phyloP scores from a whole-genome alignment of 2,113 vertebrate species.

The sheep (Ovis aries) region ARS-UI_Ramb_v3.0 NC_056060.1:78442001-78442500 shows the following conservation, averaged over 20 bases:
- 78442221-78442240: background rate
- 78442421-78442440: background rate
- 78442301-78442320: background rate
- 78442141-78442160: background rate
- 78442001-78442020: conserved; percentile 40
- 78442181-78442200: background rate
- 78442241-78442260: background rate
- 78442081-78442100: conserved; percentile 27
- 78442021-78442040: conserved; percentile 48
- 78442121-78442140: background rate
- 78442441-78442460: background rate
- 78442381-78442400: background rate
- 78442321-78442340: background rate
- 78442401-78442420: background rate
- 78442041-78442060: conserved; percentile 35
- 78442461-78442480: background rate
- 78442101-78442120: background rate
- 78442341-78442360: background rate
- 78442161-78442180: conserved; percentile 5
- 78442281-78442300: background rate
- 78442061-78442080: conserved; percentile 18
- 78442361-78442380: background rate
- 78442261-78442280: background rate
- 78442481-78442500: background rate
- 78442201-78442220: conserved; percentile 14